These are phyloP conservation scores for Spizella passerina DNA, from an alignment of 2,797 vertebrate species.

Conservation along the genomic window DNA sequence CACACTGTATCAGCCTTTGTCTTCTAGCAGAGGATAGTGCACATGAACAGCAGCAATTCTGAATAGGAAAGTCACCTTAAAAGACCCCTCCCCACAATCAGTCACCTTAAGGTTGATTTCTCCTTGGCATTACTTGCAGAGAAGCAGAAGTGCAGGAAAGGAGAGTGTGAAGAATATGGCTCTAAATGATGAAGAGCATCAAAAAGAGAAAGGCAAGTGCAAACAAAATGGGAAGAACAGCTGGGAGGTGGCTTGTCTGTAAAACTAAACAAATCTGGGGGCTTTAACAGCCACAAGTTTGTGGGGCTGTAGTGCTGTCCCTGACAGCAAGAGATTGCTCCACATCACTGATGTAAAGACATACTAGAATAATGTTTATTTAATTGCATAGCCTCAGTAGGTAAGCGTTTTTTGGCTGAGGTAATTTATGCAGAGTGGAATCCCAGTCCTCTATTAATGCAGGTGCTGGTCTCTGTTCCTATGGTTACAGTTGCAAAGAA, in stretches of 20 bases:
- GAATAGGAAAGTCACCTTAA: background rate
- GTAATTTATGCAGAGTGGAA: conserved; percentile 4
- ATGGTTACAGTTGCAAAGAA: conserved; percentile 15
- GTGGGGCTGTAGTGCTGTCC: background rate
- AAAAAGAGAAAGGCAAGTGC: background rate
- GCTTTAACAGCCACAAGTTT: background rate
- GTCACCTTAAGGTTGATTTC: background rate
- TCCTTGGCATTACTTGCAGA: background rate
- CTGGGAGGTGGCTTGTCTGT: background rate
- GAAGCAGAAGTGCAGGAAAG: background rate
- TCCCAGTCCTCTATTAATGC: background rate
- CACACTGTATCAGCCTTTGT: background rate
- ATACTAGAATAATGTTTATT: background rate
- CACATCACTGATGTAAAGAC: background rate
- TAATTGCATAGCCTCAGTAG: background rate
- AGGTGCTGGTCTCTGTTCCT: conserved; percentile 21
- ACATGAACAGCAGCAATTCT: background rate
- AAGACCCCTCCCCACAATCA: background rate
- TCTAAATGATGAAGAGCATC: background rate
- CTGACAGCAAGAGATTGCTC: background rate
- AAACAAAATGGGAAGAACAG: background rate
- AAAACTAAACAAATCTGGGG: background rate
- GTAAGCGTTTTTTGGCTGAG: background rate
- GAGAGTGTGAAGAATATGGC: background rate
- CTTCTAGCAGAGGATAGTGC: background rate